Percentiles rank a stretch among this genome's conserved stretches.
Evolutionary conservation across 1,140 invertebrate species (phyloP).

Genomic region (Cepaea nemoralis): DNA sequence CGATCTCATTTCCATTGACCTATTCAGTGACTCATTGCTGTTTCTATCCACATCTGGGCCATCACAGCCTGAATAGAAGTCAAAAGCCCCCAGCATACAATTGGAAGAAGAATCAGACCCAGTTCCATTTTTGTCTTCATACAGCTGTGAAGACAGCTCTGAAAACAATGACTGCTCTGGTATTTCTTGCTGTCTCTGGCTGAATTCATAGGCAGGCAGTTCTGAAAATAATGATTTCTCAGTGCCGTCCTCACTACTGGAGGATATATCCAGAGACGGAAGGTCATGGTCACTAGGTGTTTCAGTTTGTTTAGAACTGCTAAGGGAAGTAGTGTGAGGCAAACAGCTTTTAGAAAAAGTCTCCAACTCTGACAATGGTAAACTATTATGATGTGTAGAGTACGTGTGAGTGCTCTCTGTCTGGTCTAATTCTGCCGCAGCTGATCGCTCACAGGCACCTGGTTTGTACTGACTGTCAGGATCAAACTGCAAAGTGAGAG

Average conservation of each 20-base stretch:
- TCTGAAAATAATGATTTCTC: slow-evolving; percentile 12
- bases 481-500: background rate
- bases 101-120: slow-evolving; percentile 25
- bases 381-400: background rate
- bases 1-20: slow-evolving; percentile 27
- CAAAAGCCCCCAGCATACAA: slow-evolving; percentile 27
- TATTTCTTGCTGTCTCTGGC: background rate
- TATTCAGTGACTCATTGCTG: slow-evolving; percentile 26
- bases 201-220: background rate
- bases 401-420: background rate
- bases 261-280: background rate
- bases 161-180: slow-evolving; percentile 33
- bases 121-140: slow-evolving; percentile 22
- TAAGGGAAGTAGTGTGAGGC: background rate
- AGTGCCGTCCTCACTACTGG: background rate
- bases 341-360: background rate
- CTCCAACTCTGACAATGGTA: background rate
- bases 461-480: background rate
- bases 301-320: background rate
- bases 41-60: background rate
- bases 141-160: slow-evolving; percentile 29
- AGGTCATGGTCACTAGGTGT: background rate
- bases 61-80: slow-evolving; percentile 17
- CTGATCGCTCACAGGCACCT: background rate
- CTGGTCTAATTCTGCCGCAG: background rate